Evolutionary conservation across 2,113 vertebrate genomes (phyloP), one percentile per base, ranked within the genome.

Genomic region (Rhipidura dahli): DNA sequence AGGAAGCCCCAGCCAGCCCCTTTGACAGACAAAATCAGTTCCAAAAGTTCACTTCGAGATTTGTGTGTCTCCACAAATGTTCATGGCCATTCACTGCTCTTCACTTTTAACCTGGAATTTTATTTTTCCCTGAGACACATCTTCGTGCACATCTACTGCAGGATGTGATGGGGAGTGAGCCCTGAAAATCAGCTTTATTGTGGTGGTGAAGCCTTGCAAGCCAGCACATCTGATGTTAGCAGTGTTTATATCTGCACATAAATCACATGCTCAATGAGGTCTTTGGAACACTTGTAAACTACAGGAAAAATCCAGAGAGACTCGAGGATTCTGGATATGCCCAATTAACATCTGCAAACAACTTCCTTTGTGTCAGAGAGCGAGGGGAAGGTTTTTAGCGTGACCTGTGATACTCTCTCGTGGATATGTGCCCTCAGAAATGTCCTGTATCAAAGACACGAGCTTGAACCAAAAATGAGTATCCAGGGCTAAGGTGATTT

Each of bases 401-500:
- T 78, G 95, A 80, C 80, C 83, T 82, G 68, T n/a, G 84, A 4
- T 23, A 12, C 66, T 91, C 85, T 91, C 54, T 26, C n/a, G 63
- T 7, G 42, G 17, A 83, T 42, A 21, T 5, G 11, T 47, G 64
- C 68, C 60, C 72, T 73, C 51, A 51, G 35, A 76, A 80, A 72
- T 50, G 39, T 72, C 61, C 65, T 51, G 24, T 49, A 24, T 3
- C 79, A 20, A 30, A 78, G 76, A 26, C 82, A 95, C 93, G 60
- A 86, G 63, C 81, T 89, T 72, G 5, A 7, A 35, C 56, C 83
- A 56, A 59, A 93, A 83, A 33, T 1, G 2, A 61, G 15, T 30
- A 64, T 86, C 40, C 81, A 94, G 90, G 92, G 37, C 93, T 77
- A 88, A 94, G 93, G 87, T 91, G 90, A 78, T 70, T 72, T 75